Evolutionary conservation across 2,888 invertebrate genomes (phyloP).

Genomic region (Orthosia incerta): DNA sequence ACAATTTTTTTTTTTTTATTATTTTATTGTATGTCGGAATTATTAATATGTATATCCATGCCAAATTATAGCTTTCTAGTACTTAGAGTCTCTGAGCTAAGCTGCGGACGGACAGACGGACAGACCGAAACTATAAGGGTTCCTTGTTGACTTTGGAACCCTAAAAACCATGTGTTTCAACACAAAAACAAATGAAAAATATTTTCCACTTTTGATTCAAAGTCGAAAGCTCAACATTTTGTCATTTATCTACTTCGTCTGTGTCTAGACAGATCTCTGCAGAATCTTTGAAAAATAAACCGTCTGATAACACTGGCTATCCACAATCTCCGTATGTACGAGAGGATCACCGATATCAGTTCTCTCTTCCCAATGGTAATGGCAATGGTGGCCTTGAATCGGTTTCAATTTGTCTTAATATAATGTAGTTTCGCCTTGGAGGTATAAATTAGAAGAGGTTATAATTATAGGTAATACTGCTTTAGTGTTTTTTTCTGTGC

Average conservation of each 20-base stretch:
- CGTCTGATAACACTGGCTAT: conserved; percentile 13
- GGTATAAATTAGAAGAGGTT: conserved; percentile 2
- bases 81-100: too few relatives aligned
- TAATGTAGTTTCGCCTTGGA: conserved; percentile 6
- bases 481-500: too few relatives aligned
- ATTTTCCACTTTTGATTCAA: conserved; percentile 11
- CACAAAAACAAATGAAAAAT: neutral
- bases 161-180: neutral
- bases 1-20: too few relatives aligned
- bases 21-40: too few relatives aligned
- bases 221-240: neutral
- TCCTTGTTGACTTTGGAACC: too few relatives aligned
- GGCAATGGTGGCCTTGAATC: conserved; percentile 17
- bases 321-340: neutral
- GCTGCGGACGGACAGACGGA: too few relatives aligned
- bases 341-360: conserved; percentile 34
- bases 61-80: too few relatives aligned
- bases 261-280: conserved; percentile 29
- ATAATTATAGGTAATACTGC: too few relatives aligned
- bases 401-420: conserved; percentile 41
- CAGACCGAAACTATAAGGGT: too few relatives aligned
- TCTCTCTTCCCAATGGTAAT: conserved; percentile 28
- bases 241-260: neutral
- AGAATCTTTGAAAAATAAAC: conserved; percentile 42
- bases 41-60: too few relatives aligned